phyloP scores from a whole-genome alignment of 2,797 vertebrate genomes.

The Poliocrania exsul region DNA sequence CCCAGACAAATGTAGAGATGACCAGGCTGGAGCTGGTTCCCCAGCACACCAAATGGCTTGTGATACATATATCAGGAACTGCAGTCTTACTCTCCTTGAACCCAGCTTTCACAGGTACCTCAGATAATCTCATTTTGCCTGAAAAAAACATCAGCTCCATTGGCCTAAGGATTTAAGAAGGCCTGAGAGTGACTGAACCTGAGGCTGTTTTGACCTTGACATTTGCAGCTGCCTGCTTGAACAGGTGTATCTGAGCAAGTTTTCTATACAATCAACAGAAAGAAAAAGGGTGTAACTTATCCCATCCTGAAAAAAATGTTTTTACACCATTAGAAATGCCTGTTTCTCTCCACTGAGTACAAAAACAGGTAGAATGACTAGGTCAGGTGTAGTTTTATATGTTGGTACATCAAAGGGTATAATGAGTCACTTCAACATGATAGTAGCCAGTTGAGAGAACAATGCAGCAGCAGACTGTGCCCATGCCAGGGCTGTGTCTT shows the following conservation, averaged over 20 bases:
- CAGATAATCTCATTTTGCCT: background rate
- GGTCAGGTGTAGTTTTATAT: background rate
- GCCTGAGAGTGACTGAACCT: background rate
- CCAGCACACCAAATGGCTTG: background rate
- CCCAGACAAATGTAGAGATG: background rate
- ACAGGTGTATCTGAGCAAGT: background rate
- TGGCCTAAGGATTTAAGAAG: background rate
- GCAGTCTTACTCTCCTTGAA: background rate
- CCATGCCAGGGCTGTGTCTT: background rate
- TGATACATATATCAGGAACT: accelerated
- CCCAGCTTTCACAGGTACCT: background rate
- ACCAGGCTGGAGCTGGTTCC: background rate
- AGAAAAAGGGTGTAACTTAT: background rate
- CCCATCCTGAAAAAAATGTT: background rate
- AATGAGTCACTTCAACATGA: background rate
- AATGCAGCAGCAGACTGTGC: background rate
- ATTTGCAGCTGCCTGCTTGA: background rate
- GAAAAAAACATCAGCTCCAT: background rate
- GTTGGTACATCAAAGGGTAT: background rate
- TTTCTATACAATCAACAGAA: background rate
- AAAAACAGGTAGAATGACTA: background rate
- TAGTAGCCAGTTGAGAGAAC: background rate
- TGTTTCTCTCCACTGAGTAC: background rate
- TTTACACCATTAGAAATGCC: background rate
- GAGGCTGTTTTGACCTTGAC: background rate